Conservation (phyloP, 2,888 invertebrate species). For the Agapetus fuscipes region DNA sequence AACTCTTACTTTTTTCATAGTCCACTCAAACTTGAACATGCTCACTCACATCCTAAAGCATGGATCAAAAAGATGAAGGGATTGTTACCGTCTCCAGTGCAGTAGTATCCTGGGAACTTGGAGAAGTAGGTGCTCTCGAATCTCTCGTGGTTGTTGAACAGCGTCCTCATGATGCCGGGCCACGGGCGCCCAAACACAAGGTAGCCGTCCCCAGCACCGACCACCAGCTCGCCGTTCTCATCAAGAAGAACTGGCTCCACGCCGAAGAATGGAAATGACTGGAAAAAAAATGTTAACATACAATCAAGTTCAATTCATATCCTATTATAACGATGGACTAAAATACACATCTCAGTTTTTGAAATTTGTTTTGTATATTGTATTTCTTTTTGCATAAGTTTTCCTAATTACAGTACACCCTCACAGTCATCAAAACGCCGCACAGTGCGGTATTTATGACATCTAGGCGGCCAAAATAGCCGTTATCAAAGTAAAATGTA, state of each 20-base stretch:
- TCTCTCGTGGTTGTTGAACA: slow-evolving; percentile 84
- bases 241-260: slow-evolving; percentile 81
- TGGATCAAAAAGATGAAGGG: too few relatives aligned
- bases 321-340: not conserved
- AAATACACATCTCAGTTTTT: too few relatives aligned
- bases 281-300: slow-evolving; percentile 23
- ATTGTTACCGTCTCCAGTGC: slow-evolving; percentile 95
- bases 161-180: slow-evolving; percentile 97
- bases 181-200: slow-evolving; percentile 91
- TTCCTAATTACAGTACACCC: too few relatives aligned
- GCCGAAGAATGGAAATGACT: slow-evolving; percentile 97
- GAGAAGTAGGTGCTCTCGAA: slow-evolving; percentile 91
- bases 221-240: slow-evolving; percentile 76
- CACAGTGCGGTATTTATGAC: too few relatives aligned
- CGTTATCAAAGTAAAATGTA: too few relatives aligned
- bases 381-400: too few relatives aligned
- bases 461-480: too few relatives aligned
- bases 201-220: slow-evolving; percentile 89
- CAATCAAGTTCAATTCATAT: not conserved
- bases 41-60: too few relatives aligned
- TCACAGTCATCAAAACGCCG: too few relatives aligned
- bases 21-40: too few relatives aligned
- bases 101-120: slow-evolving; percentile 94
- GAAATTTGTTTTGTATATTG: too few relatives aligned
- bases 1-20: too few relatives aligned